Evolutionary conservation across 2,888 invertebrate genomes (phyloP).

Genomic region (Parnassius mnemosyne): DNA sequence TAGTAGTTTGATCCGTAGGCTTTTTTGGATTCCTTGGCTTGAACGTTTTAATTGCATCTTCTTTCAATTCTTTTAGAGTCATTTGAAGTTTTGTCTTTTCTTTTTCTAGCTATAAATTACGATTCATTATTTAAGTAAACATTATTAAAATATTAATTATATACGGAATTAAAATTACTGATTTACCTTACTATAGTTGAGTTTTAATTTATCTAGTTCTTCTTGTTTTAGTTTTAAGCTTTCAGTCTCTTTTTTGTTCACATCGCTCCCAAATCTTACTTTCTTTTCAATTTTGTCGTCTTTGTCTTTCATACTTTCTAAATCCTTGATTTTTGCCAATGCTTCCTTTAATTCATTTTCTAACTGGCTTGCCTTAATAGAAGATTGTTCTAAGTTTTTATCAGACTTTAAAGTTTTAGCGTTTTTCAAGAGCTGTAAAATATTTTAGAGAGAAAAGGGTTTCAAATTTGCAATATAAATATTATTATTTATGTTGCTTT

Average conservation of each 20-base stretch:
- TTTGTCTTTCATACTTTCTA: conserved; percentile 66
- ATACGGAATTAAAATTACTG: not conserved
- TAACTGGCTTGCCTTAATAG: conserved; percentile 81
- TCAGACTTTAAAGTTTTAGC: conserved; percentile 77
- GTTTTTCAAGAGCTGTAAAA: conserved; percentile 74
- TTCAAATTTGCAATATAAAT: not conserved
- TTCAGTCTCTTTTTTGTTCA: conserved; percentile 68
- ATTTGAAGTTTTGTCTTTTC: conserved; percentile 84
- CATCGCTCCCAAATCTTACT: conserved; percentile 67
- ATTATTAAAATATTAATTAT: not conserved
- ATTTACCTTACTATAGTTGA: conserved; percentile 68
- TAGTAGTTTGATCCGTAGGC: conserved; percentile 85
- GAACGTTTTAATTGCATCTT: conserved; percentile 83
- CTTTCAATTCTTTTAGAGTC: conserved; percentile 83
- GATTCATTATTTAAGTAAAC: not conserved
- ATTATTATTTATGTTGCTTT: not conserved
- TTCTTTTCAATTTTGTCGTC: conserved; percentile 78
- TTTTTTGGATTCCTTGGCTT: conserved; percentile 87
- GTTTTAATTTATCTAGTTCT: conserved; percentile 79
- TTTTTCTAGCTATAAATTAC: conserved; percentile 74
- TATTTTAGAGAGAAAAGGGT: not conserved
- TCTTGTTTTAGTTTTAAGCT: conserved; percentile 68
- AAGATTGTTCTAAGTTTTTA: conserved; percentile 79
- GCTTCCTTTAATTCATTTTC: conserved; percentile 83
- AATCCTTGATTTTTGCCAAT: conserved; percentile 78